These are phyloP conservation scores for Tautogolabrus adspersus DNA, from an alignment of 2,113 vertebrate genomes.

Conservation along the genomic window DNA sequence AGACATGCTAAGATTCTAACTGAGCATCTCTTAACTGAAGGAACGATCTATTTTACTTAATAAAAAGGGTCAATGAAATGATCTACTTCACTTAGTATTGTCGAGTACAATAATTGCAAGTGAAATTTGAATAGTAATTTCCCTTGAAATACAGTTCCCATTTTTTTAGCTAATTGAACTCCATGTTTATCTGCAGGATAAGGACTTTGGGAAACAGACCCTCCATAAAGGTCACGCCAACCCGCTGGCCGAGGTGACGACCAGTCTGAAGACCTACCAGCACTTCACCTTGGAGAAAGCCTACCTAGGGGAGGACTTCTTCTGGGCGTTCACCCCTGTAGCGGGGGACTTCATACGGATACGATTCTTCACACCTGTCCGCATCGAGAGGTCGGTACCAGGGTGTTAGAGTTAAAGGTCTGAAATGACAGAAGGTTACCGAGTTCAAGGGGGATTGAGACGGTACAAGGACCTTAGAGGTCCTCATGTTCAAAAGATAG, in stretches of 20 bases:
- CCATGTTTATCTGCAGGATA: slow-evolving; percentile 85
- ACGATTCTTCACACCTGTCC: slow-evolving; percentile 95
- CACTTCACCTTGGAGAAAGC: slow-evolving; percentile 99
- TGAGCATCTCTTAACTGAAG: too few relatives aligned
- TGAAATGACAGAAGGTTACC: slow-evolving; percentile 22
- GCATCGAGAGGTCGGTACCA: slow-evolving; percentile 89
- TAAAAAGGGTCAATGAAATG: too few relatives aligned
- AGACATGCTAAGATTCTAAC: too few relatives aligned
- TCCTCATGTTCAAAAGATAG: too few relatives aligned
- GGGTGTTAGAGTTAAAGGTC: slow-evolving; percentile 76
- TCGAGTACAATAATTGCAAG: too few relatives aligned
- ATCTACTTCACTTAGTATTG: too few relatives aligned
- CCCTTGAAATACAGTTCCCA: too few relatives aligned
- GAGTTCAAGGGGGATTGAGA: too few relatives aligned
- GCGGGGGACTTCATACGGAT: slow-evolving; percentile 97
- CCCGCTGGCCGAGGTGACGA: slow-evolving; percentile 96
- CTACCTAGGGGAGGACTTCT: slow-evolving; percentile 97
- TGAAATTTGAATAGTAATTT: too few relatives aligned
- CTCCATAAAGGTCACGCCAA: slow-evolving; percentile 96
- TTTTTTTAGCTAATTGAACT: background rate
- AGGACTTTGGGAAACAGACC: slow-evolving; percentile 96
- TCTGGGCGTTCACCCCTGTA: slow-evolving; percentile 98
- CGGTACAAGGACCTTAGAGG: too few relatives aligned
- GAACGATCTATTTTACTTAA: too few relatives aligned
- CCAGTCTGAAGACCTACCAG: slow-evolving; percentile 99